Evolutionary conservation across 2,113 vertebrate species (phyloP).

Genomic region (Ceuthmochares aereus): DNA sequence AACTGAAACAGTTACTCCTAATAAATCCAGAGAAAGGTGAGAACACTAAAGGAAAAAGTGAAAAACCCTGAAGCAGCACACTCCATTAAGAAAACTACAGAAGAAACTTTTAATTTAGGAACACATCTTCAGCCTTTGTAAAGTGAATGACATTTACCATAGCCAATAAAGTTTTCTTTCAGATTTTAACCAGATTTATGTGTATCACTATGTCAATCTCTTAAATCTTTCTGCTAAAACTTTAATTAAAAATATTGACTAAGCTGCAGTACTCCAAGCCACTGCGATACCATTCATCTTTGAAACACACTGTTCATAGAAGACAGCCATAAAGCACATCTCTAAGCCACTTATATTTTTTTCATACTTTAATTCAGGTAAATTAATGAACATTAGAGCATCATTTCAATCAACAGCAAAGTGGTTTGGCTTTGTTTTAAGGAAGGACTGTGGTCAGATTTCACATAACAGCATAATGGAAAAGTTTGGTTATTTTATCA

Average conservation of each 20-base stretch:
- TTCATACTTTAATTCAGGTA: background rate
- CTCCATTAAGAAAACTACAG: background rate
- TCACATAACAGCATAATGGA: too few relatives aligned
- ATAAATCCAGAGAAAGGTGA: background rate
- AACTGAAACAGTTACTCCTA: background rate
- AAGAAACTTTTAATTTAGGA: background rate
- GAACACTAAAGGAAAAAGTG: background rate
- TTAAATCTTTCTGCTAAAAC: background rate
- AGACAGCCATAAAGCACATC: background rate
- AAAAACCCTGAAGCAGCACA: background rate
- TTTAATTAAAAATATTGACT: background rate
- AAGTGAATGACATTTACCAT: background rate
- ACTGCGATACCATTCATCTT: background rate
- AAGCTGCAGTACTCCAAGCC: background rate
- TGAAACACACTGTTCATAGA: background rate
- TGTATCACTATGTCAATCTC: background rate
- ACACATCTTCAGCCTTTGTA: background rate
- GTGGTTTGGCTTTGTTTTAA: rapidly evolving
- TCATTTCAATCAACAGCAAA: background rate
- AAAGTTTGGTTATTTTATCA: background rate
- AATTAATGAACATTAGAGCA: background rate
- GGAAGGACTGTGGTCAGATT: background rate
- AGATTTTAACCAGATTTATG: background rate
- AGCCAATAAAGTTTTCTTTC: background rate
- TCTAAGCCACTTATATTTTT: background rate